phyloP scores from a whole-genome alignment of 2,113 vertebrate genomes.

The Plotosus lineatus region DNA sequence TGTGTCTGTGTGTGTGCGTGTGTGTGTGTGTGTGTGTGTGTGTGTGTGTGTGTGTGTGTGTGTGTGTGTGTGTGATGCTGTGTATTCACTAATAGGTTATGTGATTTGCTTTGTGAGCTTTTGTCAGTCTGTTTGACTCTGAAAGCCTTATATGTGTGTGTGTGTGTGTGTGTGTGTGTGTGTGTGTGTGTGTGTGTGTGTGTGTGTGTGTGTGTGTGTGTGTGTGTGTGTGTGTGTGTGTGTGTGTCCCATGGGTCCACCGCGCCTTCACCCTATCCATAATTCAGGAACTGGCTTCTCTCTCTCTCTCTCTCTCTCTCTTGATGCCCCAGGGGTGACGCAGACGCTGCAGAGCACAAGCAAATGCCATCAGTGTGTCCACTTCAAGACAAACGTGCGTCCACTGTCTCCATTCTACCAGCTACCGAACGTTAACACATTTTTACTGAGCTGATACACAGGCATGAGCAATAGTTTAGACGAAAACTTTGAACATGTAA shows the following conservation, averaged over 20 bases:
- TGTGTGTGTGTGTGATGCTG: neutral
- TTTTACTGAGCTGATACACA: neutral
- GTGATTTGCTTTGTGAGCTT: constrained; percentile 44
- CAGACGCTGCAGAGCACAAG: constrained; percentile 23
- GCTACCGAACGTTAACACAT: neutral
- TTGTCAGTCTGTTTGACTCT: constrained; percentile 28
- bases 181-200: constrained; percentile 13
- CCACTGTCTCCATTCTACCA: neutral
- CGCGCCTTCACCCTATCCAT: constrained; percentile 75
- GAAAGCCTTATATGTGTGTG: constrained; percentile 25
- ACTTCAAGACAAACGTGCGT: neutral
- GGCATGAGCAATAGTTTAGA: neutral
- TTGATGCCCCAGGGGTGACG: constrained; percentile 27
- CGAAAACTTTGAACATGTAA: too few relatives aligned
- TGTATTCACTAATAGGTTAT: constrained; percentile 39
- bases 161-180: constrained; percentile 6
- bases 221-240: constrained; percentile 16
- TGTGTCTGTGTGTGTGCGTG: too few relatives aligned
- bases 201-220: constrained; percentile 33
- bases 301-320: neutral
- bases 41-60: neutral
- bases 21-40: neutral
- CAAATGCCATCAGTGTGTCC: constrained; percentile 36
- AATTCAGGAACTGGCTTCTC: constrained; percentile 66
- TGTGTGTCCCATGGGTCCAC: constrained; percentile 62